A percentile compares a stretch with the other conserved stretches of the same genome.
Conservation (phyloP, 30 jellyfish, hydroid and myxozoan genomes). For the Chironex yamaguchii region DNA sequence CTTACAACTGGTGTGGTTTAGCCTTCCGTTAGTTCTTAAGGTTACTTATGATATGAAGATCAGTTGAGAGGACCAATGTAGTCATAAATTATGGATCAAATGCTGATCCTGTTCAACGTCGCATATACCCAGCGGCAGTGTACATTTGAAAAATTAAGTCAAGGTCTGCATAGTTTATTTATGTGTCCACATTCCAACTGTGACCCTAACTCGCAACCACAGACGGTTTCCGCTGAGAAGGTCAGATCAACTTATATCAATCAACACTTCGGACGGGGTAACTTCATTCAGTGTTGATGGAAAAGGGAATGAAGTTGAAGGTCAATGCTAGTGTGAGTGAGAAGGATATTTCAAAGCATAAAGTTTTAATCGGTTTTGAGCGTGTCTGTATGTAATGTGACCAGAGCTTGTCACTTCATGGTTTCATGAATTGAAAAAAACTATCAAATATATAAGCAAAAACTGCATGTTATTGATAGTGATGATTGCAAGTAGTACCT, state of each 20-base stretch:
- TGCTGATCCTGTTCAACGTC: not conserved
- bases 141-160: not conserved
- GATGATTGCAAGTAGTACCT: too few relatives aligned
- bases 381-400: too few relatives aligned
- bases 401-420: too few relatives aligned
- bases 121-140: not conserved
- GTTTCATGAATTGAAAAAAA: too few relatives aligned
- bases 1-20: not conserved
- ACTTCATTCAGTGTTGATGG: too few relatives aligned
- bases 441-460: too few relatives aligned
- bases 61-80: not conserved
- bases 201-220: slow-evolving; percentile 70
- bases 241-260: slow-evolving; percentile 83
- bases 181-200: slow-evolving; percentile 80
- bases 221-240: slow-evolving; percentile 92
- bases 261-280: slow-evolving; percentile 36
- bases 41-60: not conserved
- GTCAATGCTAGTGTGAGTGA: too few relatives aligned
- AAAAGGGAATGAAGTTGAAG: too few relatives aligned
- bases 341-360: too few relatives aligned
- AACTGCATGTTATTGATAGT: too few relatives aligned
- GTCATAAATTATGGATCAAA: not conserved
- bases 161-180: slow-evolving; percentile 27
- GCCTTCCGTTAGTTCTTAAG: not conserved
- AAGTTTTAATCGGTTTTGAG: too few relatives aligned